Evolutionary conservation across 1,140 invertebrate genomes (phyloP).

Genomic region (Macrobrachium rosenbergii): DNA sequence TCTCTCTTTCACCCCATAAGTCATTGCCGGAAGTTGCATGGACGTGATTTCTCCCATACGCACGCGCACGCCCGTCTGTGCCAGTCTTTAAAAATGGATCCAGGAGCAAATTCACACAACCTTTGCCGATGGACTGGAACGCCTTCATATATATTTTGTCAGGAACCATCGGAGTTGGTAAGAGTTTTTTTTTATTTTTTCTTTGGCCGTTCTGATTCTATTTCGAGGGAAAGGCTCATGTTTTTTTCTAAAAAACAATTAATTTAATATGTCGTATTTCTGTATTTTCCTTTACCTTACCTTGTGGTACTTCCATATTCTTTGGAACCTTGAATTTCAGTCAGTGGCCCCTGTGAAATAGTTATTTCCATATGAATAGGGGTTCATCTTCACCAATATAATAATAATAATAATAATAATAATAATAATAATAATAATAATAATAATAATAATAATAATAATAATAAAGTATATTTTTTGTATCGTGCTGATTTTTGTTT

Average conservation of each 20-base stretch:
- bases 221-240: not conserved
- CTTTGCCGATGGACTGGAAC: not conserved
- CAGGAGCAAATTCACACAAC: conserved; percentile 13
- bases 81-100: conserved; percentile 16
- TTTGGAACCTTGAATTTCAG: too few relatives aligned
- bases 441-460: too few relatives aligned
- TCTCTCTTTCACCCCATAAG: too few relatives aligned
- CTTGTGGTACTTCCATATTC: too few relatives aligned
- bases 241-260: not conserved
- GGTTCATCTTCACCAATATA: too few relatives aligned
- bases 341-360: too few relatives aligned
- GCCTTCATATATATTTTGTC: conserved; percentile 26
- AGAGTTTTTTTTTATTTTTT: not conserved
- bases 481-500: too few relatives aligned
- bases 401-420: too few relatives aligned
- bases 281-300: too few relatives aligned
- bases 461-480: too few relatives aligned
- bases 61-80: conserved; percentile 48
- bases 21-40: conserved; percentile 36
- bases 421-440: too few relatives aligned
- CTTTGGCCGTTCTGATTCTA: not conserved
- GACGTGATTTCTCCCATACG: conserved; percentile 34
- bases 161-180: conserved; percentile 10
- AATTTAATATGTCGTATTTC: not conserved
- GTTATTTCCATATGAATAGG: too few relatives aligned